phyloP scores from a whole-genome alignment of 92 coral and sea anemone species.

The Zoanthus sociatus region DNA sequence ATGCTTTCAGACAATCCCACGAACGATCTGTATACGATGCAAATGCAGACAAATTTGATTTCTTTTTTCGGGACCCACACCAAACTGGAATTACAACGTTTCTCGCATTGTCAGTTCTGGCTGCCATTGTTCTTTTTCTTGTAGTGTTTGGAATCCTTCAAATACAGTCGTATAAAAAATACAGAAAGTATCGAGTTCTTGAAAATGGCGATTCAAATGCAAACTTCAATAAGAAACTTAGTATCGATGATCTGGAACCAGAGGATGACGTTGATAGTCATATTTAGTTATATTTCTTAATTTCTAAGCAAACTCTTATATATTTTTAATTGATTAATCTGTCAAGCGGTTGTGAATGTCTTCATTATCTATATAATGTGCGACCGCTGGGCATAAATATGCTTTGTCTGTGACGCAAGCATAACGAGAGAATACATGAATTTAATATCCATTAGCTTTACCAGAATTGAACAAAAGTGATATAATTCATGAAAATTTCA shows the following conservation, averaged over 20 bases:
- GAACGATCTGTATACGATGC: constrained; percentile 80
- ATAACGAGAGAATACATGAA: too few species aligned
- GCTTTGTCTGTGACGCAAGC: too few species aligned
- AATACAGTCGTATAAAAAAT: constrained; percentile 52
- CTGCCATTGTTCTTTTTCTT: constrained; percentile 63
- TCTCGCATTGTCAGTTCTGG: constrained; percentile 56
- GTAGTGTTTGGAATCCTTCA: constrained; percentile 80
- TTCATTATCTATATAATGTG: too few species aligned
- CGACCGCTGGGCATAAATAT: too few species aligned
- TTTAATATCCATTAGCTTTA: too few species aligned
- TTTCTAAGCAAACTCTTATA: too few species aligned
- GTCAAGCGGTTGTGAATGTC: too few species aligned
- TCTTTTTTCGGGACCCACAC: constrained; percentile 68
- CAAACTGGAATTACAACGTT: constrained; percentile 57
- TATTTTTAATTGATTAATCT: too few species aligned
- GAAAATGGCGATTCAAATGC: constrained; percentile 41
- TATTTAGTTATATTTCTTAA: background rate
- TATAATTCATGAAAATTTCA: too few species aligned
- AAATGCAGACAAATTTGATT: constrained; percentile 42
- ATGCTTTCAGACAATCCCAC: constrained; percentile 40
- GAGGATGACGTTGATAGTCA: constrained; percentile 13
- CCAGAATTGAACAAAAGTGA: too few species aligned
- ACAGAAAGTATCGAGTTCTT: background rate
- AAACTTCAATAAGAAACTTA: constrained; percentile 17
- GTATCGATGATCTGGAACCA: background rate